Evolutionary conservation across 1,140 invertebrate genomes (phyloP).

Genomic region (Drosophila repleta): DNA sequence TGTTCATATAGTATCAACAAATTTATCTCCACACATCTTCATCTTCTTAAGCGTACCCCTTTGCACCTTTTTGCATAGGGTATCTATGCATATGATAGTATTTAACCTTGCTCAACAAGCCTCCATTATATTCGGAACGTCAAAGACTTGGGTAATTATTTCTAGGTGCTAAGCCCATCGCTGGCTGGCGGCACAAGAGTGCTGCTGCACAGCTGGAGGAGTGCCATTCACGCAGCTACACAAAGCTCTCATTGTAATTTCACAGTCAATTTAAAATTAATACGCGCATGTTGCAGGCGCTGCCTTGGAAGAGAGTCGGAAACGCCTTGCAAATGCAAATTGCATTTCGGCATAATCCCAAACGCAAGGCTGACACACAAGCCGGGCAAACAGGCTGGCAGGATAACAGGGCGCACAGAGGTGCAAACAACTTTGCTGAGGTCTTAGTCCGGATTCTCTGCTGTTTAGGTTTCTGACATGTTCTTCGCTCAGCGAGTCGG

Average conservation of each 20-base stretch:
- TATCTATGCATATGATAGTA: too few relatives aligned
- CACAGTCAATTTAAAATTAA: conserved; percentile 83
- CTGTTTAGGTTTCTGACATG: conserved; percentile 27
- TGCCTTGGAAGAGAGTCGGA: conserved; percentile 46
- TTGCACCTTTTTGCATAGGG: too few relatives aligned
- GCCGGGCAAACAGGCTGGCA: conserved; percentile 9
- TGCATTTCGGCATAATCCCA: conserved; percentile 82
- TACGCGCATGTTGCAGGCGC: conserved; percentile 60
- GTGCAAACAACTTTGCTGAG: conserved; percentile 69
- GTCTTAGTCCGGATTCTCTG: conserved; percentile 10
- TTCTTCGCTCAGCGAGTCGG: not conserved
- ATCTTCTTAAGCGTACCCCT: too few relatives aligned
- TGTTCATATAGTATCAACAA: too few relatives aligned
- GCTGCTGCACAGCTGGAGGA: too few relatives aligned
- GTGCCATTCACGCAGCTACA: conserved; percentile 38
- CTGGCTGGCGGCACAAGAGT: too few relatives aligned
- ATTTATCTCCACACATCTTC: too few relatives aligned
- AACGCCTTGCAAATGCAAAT: conserved; percentile 79
- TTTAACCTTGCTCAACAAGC: too few relatives aligned
- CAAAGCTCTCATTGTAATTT: conserved; percentile 67
- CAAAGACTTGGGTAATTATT: not conserved
- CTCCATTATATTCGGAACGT: too few relatives aligned
- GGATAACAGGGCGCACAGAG: conserved; percentile 45
- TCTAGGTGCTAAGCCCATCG: not conserved
- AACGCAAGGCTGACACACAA: conserved; percentile 47